Evolutionary conservation across 2,113 vertebrate species (phyloP).

Genomic region (Zapus hudsonius): DNA sequence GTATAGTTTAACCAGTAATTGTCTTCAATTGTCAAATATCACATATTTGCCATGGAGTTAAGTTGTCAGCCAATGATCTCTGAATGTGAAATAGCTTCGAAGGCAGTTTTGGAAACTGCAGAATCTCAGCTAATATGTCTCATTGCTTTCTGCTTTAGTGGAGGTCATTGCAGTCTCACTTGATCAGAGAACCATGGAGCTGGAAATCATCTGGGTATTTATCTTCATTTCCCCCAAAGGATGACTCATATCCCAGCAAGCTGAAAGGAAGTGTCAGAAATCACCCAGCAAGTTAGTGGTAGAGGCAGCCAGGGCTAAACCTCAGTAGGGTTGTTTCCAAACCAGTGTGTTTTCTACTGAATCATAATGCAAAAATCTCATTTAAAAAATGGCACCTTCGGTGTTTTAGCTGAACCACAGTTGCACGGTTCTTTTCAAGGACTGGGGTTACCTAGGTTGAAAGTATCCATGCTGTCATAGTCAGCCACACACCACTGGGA

Average conservation of each 20-base stretch:
- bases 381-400: background rate
- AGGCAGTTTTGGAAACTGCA: background rate
- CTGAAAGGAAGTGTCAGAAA: background rate
- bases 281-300: background rate
- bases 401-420: background rate
- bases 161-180: background rate
- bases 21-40: slow-evolving; percentile 52
- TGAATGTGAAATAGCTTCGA: slow-evolving; percentile 36
- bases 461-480: background rate
- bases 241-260: background rate
- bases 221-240: slow-evolving; percentile 31
- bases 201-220: slow-evolving; percentile 24
- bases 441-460: background rate
- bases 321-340: background rate
- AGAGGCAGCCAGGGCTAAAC: background rate
- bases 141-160: slow-evolving; percentile 15
- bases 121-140: slow-evolving; percentile 5
- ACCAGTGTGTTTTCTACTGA: background rate
- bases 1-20: slow-evolving; percentile 50
- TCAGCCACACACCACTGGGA: no score
- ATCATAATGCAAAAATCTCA: background rate
- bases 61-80: slow-evolving; percentile 34
- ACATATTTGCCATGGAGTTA: slow-evolving; percentile 63
- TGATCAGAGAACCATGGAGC: background rate
- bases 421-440: background rate